Evolutionary conservation across 2,888 invertebrate genomes (phyloP).

Genomic region (Yponomeuta malinellus): DNA sequence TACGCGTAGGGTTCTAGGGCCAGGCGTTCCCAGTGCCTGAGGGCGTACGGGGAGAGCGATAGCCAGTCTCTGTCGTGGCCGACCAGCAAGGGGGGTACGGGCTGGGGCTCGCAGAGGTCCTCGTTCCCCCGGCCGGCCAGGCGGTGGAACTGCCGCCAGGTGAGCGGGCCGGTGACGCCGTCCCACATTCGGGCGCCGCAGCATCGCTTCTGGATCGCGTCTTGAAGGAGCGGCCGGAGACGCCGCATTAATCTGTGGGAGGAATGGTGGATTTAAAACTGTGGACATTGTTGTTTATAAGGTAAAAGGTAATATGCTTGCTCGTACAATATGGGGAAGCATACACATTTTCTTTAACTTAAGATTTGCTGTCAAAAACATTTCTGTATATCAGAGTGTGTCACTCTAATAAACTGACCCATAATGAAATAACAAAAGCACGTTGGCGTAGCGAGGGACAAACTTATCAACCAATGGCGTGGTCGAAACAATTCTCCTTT

Average conservation of each 20-base stretch:
- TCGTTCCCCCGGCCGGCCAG: slow-evolving; percentile 95
- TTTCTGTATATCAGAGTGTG: too few relatives aligned
- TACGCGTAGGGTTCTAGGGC: slow-evolving; percentile 98
- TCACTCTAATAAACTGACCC: too few relatives aligned
- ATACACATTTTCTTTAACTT: too few relatives aligned
- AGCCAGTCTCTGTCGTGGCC: slow-evolving; percentile 98
- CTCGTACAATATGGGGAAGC: too few relatives aligned
- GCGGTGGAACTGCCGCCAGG: slow-evolving; percentile 98
- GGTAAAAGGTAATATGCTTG: too few relatives aligned
- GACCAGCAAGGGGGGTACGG: slow-evolving; percentile 94
- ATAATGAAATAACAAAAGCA: too few relatives aligned
- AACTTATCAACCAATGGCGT: too few relatives aligned
- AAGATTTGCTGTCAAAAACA: too few relatives aligned
- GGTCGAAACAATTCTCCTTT: too few relatives aligned
- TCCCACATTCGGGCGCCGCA: slow-evolving; percentile 93
- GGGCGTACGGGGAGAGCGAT: slow-evolving; percentile 93
- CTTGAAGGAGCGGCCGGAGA: slow-evolving; percentile 93
- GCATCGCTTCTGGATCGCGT: slow-evolving; percentile 96
- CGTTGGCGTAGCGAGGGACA: too few relatives aligned
- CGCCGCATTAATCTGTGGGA: slow-evolving; percentile 85
- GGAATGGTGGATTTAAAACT: slow-evolving; percentile 40
- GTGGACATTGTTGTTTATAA: too few relatives aligned
- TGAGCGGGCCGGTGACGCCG: slow-evolving; percentile 96
- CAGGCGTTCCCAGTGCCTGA: slow-evolving; percentile 97
- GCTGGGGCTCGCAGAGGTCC: slow-evolving; percentile 97